Evolutionary conservation across 1,140 invertebrate species (phyloP).

Genomic region (Acromyrmex echinatior): DNA sequence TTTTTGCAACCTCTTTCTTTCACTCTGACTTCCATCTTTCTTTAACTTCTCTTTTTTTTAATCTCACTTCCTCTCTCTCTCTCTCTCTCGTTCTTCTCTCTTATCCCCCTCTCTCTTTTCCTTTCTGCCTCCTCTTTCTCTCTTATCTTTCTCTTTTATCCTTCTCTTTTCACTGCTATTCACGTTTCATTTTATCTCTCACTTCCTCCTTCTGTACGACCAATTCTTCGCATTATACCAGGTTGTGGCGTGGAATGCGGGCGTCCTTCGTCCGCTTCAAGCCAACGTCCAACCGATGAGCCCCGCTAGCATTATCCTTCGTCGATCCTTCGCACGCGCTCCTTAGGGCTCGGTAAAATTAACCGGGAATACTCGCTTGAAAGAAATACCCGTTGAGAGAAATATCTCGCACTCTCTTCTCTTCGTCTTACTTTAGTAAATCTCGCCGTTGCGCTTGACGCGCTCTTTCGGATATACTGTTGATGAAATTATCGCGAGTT

Average conservation of each 20-base stretch:
- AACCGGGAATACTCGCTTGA: conserved; percentile 77
- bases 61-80: conserved; percentile 69
- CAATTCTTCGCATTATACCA: conserved; percentile 86
- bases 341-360: conserved; percentile 78
- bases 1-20: conserved; percentile 55
- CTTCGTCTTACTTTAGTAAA: conserved; percentile 62
- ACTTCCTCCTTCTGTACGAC: conserved; percentile 75
- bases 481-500: conserved; percentile 66
- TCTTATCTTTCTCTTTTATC: conserved; percentile 19
- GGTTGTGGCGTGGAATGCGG: conserved; percentile 86
- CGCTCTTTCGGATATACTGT: conserved; percentile 53
- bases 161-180: conserved; percentile 54
- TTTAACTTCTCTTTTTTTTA: conserved; percentile 56
- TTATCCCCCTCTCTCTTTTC: background rate
- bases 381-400: conserved; percentile 71
- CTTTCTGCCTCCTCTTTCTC: conserved; percentile 53
- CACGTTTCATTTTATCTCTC: conserved; percentile 71
- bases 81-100: background rate
- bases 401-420: conserved; percentile 56
- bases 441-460: conserved; percentile 53
- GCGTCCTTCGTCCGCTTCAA: conserved; percentile 85
- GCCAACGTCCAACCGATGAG: conserved; percentile 82
- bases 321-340: conserved; percentile 79
- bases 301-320: conserved; percentile 83
- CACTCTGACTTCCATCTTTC: conserved; percentile 64